These are phyloP conservation scores for Acanthurus tractus DNA, from an alignment of 2,797 vertebrate genomes.

Conservation along the genomic window DNA sequence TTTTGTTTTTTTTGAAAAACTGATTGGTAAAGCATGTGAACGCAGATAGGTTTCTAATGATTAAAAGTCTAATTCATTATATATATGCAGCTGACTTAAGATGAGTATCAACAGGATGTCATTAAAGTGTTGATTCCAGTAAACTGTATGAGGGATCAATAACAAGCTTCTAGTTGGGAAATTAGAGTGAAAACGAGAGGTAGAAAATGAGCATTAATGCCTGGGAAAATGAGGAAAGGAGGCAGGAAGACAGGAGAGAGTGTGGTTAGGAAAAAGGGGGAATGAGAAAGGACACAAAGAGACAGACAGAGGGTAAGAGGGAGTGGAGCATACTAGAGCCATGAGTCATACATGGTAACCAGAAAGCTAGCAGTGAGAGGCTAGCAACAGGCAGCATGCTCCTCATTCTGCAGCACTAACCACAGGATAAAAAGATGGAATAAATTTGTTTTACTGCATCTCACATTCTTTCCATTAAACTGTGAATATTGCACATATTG, in stretches of 20 bases:
- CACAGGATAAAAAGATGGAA: not conserved
- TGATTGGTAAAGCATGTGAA: not conserved
- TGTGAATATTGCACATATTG: not conserved
- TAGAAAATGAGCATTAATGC: constrained; percentile 5
- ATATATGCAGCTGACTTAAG: not conserved
- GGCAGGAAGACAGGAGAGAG: constrained; percentile 33
- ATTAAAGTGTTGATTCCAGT: not conserved
- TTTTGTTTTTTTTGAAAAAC: not conserved
- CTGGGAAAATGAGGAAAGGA: constrained; percentile 13
- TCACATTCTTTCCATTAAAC: not conserved
- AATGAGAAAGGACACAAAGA: constrained; percentile 48
- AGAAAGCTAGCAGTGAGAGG: constrained; percentile 43
- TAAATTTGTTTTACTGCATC: not conserved
- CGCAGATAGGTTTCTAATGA: not conserved
- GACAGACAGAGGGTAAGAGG: constrained; percentile 49
- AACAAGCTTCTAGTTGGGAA: constrained; percentile 18
- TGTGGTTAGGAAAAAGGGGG: constrained; percentile 43
- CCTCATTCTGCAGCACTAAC: constrained; percentile 1
- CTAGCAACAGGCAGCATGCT: constrained; percentile 48
- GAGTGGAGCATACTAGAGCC: constrained; percentile 74
- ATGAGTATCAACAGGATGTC: not conserved
- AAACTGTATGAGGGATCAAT: not conserved
- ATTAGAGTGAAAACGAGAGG: not conserved
- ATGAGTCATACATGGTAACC: constrained; percentile 78
- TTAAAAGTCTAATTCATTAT: not conserved